Base-by-base conservation (phyloP, 2,797 vertebrate species). In the Cryptoblepharus egeriae region DNA sequence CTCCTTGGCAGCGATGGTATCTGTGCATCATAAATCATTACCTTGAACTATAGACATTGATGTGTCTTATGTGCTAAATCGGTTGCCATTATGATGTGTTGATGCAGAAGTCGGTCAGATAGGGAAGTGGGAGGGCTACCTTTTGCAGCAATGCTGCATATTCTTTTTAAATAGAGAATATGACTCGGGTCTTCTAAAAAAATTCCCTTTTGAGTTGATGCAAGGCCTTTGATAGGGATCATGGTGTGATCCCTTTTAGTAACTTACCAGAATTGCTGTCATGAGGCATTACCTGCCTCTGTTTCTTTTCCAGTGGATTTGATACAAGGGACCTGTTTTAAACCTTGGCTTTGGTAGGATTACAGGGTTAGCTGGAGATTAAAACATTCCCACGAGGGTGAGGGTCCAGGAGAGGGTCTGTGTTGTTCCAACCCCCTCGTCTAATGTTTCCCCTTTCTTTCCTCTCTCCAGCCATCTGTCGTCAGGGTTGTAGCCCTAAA, bases 401-500 rank as follows among this genome's bases (percentile, higher is more conserved):
- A 85, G 22, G 67, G 24, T 84, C 79, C 35, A 10, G 32, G 88
- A 85, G 90, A 76, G 15, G 3, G 82, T 88, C 92, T 10, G 12
- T 88, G 81, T 88, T 95, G 88, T 95, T 77, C 8, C 61, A 52
- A 20, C 39, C 79, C 42, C 22, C 2, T 4, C 20, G 9, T 15
- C n/a, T 83, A 49, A 52, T 74, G 57, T 58, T 26, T 7, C 18
- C 45, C 55, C 20, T 22, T 75, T 13, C 30, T 81, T 11, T 69
- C 67, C 92, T 75, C 88, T 89, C 87, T 93, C 73, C 93, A 99
- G 98, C 98, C 32, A 99, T 99, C 92, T 99, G 98, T 93, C 96
- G 98, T 84, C 98, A 99, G 95, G 98, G 98, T 92, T 99, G 98
- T 96, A 99, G 97, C 95, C 96, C 96, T 57, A 98, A 98, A 92